These are phyloP conservation scores for Campylomormyrus numenius DNA, from an alignment of 2,113 vertebrate species.

Conservation along the genomic window DNA sequence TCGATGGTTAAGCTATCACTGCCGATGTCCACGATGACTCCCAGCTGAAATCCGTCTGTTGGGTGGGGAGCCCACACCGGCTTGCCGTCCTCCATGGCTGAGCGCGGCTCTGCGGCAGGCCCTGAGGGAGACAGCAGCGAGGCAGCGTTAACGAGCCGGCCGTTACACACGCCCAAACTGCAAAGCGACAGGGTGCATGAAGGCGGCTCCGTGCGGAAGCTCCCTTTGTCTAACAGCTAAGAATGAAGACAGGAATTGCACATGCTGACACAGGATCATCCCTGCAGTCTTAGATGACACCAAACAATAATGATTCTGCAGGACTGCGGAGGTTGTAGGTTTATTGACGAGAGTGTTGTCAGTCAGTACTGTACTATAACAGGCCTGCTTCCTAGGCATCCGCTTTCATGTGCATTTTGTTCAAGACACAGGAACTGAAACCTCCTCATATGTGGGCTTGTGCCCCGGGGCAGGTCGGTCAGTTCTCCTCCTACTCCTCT, in stretches of 20 bases:
- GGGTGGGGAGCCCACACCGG: slow-evolving; percentile 97
- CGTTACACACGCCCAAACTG: not conserved
- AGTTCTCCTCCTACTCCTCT: not conserved
- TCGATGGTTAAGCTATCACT: slow-evolving; percentile 87
- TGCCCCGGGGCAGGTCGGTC: not conserved
- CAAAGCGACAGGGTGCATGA: not conserved
- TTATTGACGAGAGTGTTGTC: not conserved
- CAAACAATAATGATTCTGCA: not conserved
- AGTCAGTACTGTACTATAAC: not conserved
- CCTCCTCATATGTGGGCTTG: not conserved
- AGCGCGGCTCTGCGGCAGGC: slow-evolving; percentile 29
- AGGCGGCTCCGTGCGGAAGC: not conserved
- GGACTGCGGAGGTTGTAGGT: not conserved
- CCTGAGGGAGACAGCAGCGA: slow-evolving; percentile 28
- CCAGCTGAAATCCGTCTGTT: slow-evolving; percentile 93
- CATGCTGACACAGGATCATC: not conserved
- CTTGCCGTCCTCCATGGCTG: slow-evolving; percentile 93
- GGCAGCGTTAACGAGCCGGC: not conserved
- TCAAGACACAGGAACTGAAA: not conserved
- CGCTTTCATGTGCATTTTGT: not conserved
- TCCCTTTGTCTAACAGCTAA: not conserved
- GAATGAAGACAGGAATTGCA: not conserved
- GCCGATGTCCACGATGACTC: slow-evolving; percentile 89
- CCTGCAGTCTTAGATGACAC: not conserved
- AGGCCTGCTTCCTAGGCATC: not conserved